Evolutionary conservation across 2,888 invertebrate genomes (phyloP), one percentile per base, ranked within the genome.

Genomic region (Drosophila robusta): DNA sequence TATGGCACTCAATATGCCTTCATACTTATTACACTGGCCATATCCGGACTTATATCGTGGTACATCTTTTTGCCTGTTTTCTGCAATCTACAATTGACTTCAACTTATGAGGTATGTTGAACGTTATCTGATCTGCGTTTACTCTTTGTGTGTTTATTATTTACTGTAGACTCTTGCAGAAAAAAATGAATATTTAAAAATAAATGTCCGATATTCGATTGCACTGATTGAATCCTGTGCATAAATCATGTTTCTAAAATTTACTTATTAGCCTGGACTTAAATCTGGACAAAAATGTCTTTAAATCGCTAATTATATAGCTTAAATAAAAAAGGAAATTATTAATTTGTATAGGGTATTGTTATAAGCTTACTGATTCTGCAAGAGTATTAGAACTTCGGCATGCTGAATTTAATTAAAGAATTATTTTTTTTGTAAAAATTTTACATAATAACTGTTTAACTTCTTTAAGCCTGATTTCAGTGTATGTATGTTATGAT

Each of bases 1-100:
- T 96, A 95, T 82, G 97, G 97, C 1, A 95, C 95, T 6, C 94
- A 95, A 63, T 97, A 96, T 89, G 91, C 94, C 8, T 95, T 94
- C 89, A 93, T 94, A n/a, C 77, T 91, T 11, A 56, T 91, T 24
- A 90, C 91, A 0, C 66, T 92, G 72, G 78, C 80, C 29, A 67
- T 92, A 16, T 91, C 94, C 1, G 91, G 94, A 18, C 94, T 95
- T 2, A 93, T 95, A 14, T 79, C 95, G 2, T 94, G 94, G 61
- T 93, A 92, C 56, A 93, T 95, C 16, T 95, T 95, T 88, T 91
- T 96, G 62, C 96, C 96, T 0, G 95, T 96, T 0, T 94, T 96
- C 81, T 95, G 95, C 80, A 94, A 95, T 74, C 92, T 95, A 4
- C 93, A 94, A 85, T 90, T 96, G 14, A 96, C 95, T 36, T 96